A percentile compares a stretch with the other conserved stretches of the same genome.
These are phyloP conservation scores for Pipistrellus pygmaeus DNA, from an alignment of 2,797 vertebrate genomes.

Conservation along the genomic window DNA sequence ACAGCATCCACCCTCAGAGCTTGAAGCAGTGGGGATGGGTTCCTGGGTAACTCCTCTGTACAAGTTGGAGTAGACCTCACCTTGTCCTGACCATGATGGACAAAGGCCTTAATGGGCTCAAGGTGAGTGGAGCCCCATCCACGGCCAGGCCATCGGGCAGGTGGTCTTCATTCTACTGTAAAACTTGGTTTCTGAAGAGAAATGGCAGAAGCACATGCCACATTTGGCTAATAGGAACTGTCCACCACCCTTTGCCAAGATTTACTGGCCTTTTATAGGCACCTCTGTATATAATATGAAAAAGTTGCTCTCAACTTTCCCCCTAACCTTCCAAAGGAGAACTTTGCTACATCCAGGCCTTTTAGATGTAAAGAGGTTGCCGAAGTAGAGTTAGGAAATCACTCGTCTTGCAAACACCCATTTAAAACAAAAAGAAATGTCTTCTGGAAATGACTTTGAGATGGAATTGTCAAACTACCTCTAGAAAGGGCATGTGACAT, in stretches of 20 bases:
- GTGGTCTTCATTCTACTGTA: neutral
- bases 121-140: neutral
- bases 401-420: neutral
- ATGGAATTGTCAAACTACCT: neutral
- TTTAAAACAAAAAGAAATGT: neutral
- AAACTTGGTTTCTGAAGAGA: neutral
- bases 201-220: neutral
- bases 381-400: slow-evolving; percentile 40
- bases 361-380: slow-evolving; percentile 41
- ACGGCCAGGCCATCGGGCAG: neutral
- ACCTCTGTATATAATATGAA: slow-evolving; percentile 71
- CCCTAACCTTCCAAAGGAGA: slow-evolving; percentile 30
- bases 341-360: neutral
- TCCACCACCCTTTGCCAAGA: neutral
- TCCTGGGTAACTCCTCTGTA: neutral
- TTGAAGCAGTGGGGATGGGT: neutral
- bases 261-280: slow-evolving; percentile 14
- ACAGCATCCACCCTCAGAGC: neutral
- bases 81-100: neutral
- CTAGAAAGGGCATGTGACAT: neutral
- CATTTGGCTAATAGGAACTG: neutral
- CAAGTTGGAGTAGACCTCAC: neutral
- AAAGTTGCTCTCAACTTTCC: slow-evolving; percentile 69
- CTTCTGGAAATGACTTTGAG: slow-evolving; percentile 58
- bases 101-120: neutral